Evolutionary conservation across 2,113 vertebrate genomes (phyloP), one percentile per base, ranked within the genome.

Genomic region (Oncorhynchus tshawytscha): DNA sequence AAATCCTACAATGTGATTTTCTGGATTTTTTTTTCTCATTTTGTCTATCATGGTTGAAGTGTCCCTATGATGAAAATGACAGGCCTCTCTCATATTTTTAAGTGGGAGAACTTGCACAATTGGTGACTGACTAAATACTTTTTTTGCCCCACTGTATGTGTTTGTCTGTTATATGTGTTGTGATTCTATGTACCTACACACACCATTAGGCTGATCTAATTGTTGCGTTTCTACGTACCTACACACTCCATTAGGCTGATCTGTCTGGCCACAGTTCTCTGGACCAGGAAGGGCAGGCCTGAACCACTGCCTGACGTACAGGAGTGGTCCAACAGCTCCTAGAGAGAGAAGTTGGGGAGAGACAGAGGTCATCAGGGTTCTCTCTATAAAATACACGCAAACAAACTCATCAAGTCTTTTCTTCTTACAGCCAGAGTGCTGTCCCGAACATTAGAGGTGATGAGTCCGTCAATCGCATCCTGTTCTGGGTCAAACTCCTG

Each of bases 241-340:
- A 60, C 57, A 18, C 97, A 99, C 89, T 99, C 98, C 81, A 98
- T 83, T 31, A 99, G 93, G 0, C 97, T 99, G 80, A 99, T 99
- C 92, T 99, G 98, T 45, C 98, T 94, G 79, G 98, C 98, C 83
- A 99, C 98, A 0, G 98, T 99, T 80, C 98, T 97, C 80, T 99
- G 98, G 73, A 99, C 97, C 73, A 99, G 91, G 90, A 99, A 99
- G 22, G 98, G 98, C 77, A 99, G 96, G 2, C 98, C 98, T 60
- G 98, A 99, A 45, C 98, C 98, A 45, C 97, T 99, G 76, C 98
- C 98, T 51, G 98, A 99, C 0, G 98, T 99, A 79, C 97, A 99
- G 0, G 97, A 96, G 89, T 99, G 97, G 90, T 97, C 96, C 94
- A 99, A 49, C 79, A 99, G 84, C 79, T 99, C 97, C 98, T 99